Evolutionary conservation across 64 coral and sea anemone species (phyloP).

Genomic region (Hydrozoanthus tunicans): DNA sequence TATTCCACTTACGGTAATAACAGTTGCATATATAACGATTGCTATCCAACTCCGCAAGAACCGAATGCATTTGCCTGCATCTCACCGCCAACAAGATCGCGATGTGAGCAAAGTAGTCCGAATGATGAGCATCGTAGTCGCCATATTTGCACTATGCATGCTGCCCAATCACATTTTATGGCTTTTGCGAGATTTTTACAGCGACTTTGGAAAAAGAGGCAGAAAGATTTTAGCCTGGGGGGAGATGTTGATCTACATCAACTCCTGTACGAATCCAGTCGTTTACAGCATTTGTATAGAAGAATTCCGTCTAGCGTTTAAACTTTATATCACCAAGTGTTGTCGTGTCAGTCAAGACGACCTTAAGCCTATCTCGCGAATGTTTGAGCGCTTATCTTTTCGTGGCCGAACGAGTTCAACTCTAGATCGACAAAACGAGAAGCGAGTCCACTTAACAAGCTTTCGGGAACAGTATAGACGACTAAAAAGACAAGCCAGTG

Average conservation of each 20-base stretch:
- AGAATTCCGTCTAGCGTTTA: slow-evolving; percentile 88
- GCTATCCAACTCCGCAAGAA: slow-evolving; percentile 65
- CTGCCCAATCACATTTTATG: slow-evolving; percentile 92
- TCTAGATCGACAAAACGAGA: slow-evolving; percentile 51
- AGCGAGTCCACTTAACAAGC: neutral
- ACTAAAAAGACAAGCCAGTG: slow-evolving; percentile 6
- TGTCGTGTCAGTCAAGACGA: slow-evolving; percentile 87
- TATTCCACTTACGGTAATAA: slow-evolving; percentile 81
- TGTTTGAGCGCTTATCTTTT: slow-evolving; percentile 86
- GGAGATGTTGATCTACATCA: slow-evolving; percentile 82
- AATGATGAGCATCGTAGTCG: slow-evolving; percentile 84
- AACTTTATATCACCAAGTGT: slow-evolving; percentile 89
- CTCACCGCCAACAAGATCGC: slow-evolving; percentile 76
- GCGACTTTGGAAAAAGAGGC: slow-evolving; percentile 23
- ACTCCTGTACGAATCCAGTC: slow-evolving; percentile 87
- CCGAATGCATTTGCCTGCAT: slow-evolving; percentile 64
- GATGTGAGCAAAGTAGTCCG: slow-evolving; percentile 82
- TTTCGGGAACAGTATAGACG: neutral
- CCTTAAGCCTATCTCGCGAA: slow-evolving; percentile 66
- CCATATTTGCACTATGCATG: slow-evolving; percentile 84
- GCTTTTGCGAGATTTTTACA: slow-evolving; percentile 73
- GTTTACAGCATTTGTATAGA: slow-evolving; percentile 93
- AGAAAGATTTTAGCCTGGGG: slow-evolving; percentile 75
- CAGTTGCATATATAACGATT: slow-evolving; percentile 73
- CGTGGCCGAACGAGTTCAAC: slow-evolving; percentile 66